Evolutionary conservation across 1,140 invertebrate genomes (phyloP), one percentile per base, ranked within the genome.

Genomic region (Eumaeus atala): DNA sequence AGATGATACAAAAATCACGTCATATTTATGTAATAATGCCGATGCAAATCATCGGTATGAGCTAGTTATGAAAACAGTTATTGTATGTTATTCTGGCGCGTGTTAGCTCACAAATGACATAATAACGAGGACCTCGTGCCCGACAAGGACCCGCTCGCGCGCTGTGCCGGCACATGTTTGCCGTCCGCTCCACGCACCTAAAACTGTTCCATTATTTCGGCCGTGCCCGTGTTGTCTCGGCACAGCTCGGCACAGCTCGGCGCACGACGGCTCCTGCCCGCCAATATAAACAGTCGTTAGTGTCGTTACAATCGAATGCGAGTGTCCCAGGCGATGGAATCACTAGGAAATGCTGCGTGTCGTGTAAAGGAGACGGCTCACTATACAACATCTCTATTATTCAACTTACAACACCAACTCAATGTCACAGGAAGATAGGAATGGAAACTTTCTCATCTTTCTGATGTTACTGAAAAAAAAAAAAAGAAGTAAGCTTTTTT

Each of bases 141-240:
- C 2, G 21, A 28, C 2, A 3, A 28, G n/a, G n/a, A n/a, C n/a
- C n/a, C n/a, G n/a, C n/a, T n/a, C n/a, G n/a, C n/a, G n/a, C n/a
- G n/a, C n/a, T n/a, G n/a, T n/a, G n/a, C 42, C 50, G 50, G 5
- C 51, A 58, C 59, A 50, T 80, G 65, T 80, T 80, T 79, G 71
- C 72, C 38, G 59, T 74, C 51, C 65, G 63, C 74, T 77, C 67
- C 2, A 28, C 21, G 48, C 59, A 59, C 62, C 59, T 63, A 62
- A 65, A 67, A 70, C 75, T 81, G 81, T 81, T 77, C 79, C 77
- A 84, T 83, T 81, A 84, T 84, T 82, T 83, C 76, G 77, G 70
- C 64, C 59, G 74, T 74, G 59, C 70, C 63, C 71, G 66, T 10
- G 80, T 84, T 78, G 81, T 84, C 72, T 78, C 78, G 70, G 72